Percentiles rank a stretch among this genome's conserved stretches.
phyloP scores from a whole-genome alignment of 2,113 vertebrate genomes.

The Corvus cornix region DNA sequence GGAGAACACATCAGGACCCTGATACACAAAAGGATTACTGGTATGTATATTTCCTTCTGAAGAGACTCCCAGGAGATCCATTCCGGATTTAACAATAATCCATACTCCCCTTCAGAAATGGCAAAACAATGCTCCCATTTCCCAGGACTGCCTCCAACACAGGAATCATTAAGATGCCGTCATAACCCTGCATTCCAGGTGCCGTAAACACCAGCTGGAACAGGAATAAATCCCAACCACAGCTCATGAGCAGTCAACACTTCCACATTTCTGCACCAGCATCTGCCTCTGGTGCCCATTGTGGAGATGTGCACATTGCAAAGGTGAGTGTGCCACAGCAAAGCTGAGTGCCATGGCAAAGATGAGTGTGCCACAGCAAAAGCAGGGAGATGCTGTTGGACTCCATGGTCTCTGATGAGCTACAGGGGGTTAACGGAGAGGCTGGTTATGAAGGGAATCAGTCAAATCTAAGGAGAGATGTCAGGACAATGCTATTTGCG shows the following conservation, averaged over 20 bases:
- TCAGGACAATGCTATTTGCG: not conserved
- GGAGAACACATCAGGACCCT: conserved; percentile 39
- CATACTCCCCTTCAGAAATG: conserved; percentile 61
- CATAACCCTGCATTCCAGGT: not conserved
- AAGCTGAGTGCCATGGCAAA: not conserved
- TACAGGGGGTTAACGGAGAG: rapidly evolving
- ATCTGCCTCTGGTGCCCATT: not conserved
- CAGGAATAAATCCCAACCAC: conserved; percentile 59
- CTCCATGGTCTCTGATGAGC: not conserved
- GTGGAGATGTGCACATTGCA: rapidly evolving
- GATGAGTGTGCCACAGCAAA: not conserved
- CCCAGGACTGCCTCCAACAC: conserved; percentile 15
- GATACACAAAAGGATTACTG: conserved; percentile 45
- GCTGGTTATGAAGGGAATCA: not conserved
- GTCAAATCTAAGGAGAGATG: not conserved
- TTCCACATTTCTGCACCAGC: conserved; percentile 11
- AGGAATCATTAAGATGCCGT: conserved; percentile 39
- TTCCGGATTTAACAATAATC: conserved; percentile 71
- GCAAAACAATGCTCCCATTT: conserved; percentile 28
- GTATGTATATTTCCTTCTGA: conserved; percentile 58
- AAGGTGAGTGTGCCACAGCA: not conserved
- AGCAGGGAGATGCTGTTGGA: not conserved
- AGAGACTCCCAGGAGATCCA: conserved; percentile 62
- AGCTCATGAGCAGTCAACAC: not conserved
- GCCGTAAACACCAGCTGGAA: conserved; percentile 10